These are phyloP conservation scores for Myotis lucifugus DNA, from an alignment of 2,113 vertebrate species.

Conservation along the genomic window DNA sequence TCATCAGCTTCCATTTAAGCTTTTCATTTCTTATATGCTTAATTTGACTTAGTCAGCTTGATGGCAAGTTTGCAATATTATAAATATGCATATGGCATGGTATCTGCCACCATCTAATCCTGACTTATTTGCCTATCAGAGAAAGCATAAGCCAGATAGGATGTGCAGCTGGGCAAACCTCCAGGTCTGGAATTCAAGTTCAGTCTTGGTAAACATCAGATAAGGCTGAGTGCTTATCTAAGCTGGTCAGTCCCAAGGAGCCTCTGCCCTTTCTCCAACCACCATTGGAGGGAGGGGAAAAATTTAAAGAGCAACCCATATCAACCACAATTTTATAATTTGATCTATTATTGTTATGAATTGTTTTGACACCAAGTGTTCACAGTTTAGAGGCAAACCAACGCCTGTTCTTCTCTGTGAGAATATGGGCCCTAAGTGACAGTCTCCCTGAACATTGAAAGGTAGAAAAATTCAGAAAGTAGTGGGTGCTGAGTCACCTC, in stretches of 20 bases:
- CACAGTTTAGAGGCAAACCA: not conserved
- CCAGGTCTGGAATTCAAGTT: constrained; percentile 53
- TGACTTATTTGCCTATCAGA: constrained; percentile 44
- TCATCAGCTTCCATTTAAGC: constrained; percentile 77
- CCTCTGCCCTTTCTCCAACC: not conserved
- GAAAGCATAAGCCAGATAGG: constrained; percentile 36
- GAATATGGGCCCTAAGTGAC: not conserved
- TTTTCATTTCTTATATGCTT: constrained; percentile 63
- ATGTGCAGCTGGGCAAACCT: not conserved
- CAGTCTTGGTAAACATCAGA: constrained; percentile 21
- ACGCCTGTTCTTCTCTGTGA: not conserved
- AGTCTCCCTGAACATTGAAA: not conserved
- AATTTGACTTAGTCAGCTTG: constrained; percentile 70
- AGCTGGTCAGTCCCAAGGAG: not conserved
- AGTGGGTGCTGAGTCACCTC: not conserved
- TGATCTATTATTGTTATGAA: not conserved
- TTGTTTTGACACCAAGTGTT: not conserved
- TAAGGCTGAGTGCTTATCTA: not conserved
- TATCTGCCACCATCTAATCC: constrained; percentile 58
- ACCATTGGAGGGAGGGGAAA: not conserved
- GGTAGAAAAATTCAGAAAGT: not conserved
- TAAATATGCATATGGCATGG: constrained; percentile 59
- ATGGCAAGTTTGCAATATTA: constrained; percentile 60
- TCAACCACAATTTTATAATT: not conserved
- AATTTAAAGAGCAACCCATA: not conserved